Conservation (phyloP, 2,888 invertebrate genomes). For the Tetragonisca angustula region DNA sequence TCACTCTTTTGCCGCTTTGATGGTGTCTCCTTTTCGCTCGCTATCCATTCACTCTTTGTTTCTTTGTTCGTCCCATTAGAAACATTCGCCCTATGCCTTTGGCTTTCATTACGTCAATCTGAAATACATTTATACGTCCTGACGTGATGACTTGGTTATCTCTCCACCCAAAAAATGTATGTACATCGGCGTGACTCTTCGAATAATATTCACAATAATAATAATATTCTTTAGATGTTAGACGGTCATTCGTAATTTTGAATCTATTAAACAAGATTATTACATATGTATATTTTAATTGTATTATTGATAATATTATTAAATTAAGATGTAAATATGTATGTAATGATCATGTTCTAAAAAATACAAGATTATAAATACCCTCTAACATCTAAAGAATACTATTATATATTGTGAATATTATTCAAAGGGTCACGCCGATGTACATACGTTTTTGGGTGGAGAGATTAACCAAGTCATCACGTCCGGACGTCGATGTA, state of each 20-base stretch:
- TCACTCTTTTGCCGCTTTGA: conserved; percentile 32
- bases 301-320: no score
- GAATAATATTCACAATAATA: no score
- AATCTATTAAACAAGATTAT: no score
- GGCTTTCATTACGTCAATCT: conserved; percentile 62
- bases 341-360: no score
- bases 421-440: not conserved
- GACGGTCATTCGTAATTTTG: not conserved
- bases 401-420: no score
- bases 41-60: no score
- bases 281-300: no score
- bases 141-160: conserved; percentile 78
- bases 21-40: no score
- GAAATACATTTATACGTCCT: conserved; percentile 57
- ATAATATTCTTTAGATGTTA: not conserved
- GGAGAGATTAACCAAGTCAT: conserved; percentile 74
- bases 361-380: no score
- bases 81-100: conserved; percentile 41
- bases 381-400: no score
- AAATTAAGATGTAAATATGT: no score
- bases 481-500: conserved; percentile 71
- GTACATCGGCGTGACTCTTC: not conserved
- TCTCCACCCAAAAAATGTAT: not conserved
- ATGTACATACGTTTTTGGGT: not conserved
- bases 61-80: no score